A percentile compares a stretch with the other conserved stretches of the same genome.
phyloP scores from a whole-genome alignment of 2,113 vertebrate species.

The Polyodon spathula region DNA sequence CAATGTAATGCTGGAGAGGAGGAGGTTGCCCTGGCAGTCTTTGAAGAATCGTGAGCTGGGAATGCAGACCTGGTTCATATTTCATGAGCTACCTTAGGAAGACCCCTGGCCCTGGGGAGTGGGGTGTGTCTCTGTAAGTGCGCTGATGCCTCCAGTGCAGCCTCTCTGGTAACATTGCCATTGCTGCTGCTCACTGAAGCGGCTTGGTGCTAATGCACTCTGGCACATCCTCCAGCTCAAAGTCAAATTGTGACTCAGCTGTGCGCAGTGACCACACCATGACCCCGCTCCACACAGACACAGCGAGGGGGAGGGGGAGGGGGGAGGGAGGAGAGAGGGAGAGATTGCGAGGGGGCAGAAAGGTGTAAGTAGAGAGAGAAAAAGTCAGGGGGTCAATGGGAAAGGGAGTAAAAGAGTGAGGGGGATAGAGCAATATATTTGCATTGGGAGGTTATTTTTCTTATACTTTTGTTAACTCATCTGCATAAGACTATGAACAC shows the following conservation, averaged over 20 bases:
- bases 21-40: no score
- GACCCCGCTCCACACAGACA: slow-evolving; percentile 33
- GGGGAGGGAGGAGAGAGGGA: not conserved
- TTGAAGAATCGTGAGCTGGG: slow-evolving; percentile 17
- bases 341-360: no score
- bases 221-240: slow-evolving; percentile 57
- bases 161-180: slow-evolving; percentile 6
- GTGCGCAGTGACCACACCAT: slow-evolving; percentile 52
- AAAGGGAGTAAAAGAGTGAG: no score
- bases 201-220: slow-evolving; percentile 53
- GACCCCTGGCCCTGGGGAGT: slow-evolving; percentile 33
- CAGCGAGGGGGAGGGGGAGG: slow-evolving; percentile 13
- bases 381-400: no score
- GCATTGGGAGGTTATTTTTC: no score
- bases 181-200: slow-evolving; percentile 41
- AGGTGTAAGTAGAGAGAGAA: no score
- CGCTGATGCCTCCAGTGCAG: slow-evolving; percentile 37
- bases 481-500: no score
- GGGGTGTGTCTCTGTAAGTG: slow-evolving; percentile 51
- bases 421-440: no score
- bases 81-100: slow-evolving; percentile 46
- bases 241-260: slow-evolving; percentile 46
- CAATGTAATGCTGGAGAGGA: no score
- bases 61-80: slow-evolving; percentile 38
- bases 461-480: no score